These are phyloP conservation scores for western clawed frog (Xenopus tropicalis) DNA, from an alignment of 2,113 vertebrate species.

Conservation along the genomic window UCB_Xtro_10.0 CM004448.2:19022001-19022500, in stretches of 20 bases:
- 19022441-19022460: constrained; percentile 15
- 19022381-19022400: constrained; percentile 32
- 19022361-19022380: constrained; percentile 29
- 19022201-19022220: background rate
- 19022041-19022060: too few species aligned
- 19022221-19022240: too few species aligned
- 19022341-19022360: constrained; percentile 13
- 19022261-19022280: too few species aligned
- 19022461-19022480: background rate
- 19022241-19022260: too few species aligned
- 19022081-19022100: too few species aligned
- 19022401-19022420: background rate
- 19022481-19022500: background rate
- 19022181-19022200: too few species aligned
- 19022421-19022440: background rate
- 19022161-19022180: too few species aligned
- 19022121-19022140: background rate
- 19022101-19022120: too few species aligned
- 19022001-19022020: too few species aligned
- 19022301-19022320: background rate
- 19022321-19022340: background rate
- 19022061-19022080: too few species aligned
- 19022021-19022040: too few species aligned
- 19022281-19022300: too few species aligned
- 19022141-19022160: background rate